A percentile compares a stretch with the other conserved stretches of the same genome.
Evolutionary conservation across 2,797 vertebrate genomes (phyloP).

Genomic region (Coluber constrictor): DNA sequence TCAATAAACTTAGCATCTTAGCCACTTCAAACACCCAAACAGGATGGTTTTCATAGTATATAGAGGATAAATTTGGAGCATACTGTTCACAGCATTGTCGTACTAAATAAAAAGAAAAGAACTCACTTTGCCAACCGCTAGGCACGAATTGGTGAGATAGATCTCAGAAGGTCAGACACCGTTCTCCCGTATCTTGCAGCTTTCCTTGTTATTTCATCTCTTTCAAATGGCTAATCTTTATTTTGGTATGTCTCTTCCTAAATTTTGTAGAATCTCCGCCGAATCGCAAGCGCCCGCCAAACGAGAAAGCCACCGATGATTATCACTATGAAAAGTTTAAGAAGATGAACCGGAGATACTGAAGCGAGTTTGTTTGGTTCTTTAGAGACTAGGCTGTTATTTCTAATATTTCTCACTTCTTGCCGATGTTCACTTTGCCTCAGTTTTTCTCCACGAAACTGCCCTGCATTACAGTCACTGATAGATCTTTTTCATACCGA

Average conservation of each 20-base stretch:
- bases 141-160: neutral
- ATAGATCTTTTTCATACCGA: neutral
- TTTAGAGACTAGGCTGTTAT: fast-evolving
- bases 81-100: neutral
- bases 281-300: conserved; percentile 92
- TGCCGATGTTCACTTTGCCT: neutral
- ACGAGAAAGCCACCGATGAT: conserved; percentile 96
- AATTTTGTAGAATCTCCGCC: conserved; percentile 75
- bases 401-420: neutral
- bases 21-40: too few relatives aligned
- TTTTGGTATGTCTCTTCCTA: neutral
- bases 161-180: neutral
- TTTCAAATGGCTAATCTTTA: neutral
- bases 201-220: too few relatives aligned
- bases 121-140: neutral
- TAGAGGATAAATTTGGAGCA: neutral
- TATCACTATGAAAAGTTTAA: conserved; percentile 99
- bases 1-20: too few relatives aligned
- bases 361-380: conserved; percentile 35
- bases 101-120: neutral
- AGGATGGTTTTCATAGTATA: too few relatives aligned
- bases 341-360: conserved; percentile 97
- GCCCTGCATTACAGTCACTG: conserved; percentile 30
- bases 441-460: conserved; percentile 29
- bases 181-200: too few relatives aligned